A percentile compares a stretch with the other conserved stretches of the same genome.
Conservation (phyloP, 53 echinoderm and acorn worm genomes). For the Temnopleurus reevesii region DNA sequence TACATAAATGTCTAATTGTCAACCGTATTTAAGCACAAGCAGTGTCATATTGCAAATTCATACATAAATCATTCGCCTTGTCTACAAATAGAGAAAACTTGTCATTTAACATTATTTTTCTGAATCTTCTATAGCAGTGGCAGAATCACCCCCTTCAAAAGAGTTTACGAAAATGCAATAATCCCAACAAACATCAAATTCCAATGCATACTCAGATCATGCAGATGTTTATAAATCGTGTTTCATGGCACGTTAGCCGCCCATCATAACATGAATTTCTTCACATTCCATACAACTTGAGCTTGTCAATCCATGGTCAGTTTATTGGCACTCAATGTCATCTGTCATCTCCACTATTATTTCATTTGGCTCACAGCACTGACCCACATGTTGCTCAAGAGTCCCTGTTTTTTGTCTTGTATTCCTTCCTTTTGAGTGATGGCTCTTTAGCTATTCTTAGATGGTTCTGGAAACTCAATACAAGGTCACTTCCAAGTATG, state of each 20-base stretch:
- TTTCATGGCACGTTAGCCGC: not conserved
- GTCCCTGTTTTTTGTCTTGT: not conserved
- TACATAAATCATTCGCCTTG: too few relatives aligned
- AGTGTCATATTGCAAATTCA: too few relatives aligned
- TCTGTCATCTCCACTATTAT: constrained; percentile 32
- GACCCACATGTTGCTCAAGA: constrained; percentile 12
- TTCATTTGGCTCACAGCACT: constrained; percentile 25
- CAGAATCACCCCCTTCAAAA: too few relatives aligned
- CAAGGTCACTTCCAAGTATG: not conserved
- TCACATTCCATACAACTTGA: not conserved
- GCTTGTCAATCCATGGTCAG: constrained; percentile 33
- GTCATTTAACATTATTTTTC: not conserved
- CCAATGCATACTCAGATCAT: too few relatives aligned
- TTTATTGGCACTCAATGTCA: constrained; percentile 33
- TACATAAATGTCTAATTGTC: too few relatives aligned
- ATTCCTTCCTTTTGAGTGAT: not conserved
- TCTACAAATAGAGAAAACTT: too few relatives aligned
- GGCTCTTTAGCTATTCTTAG: not conserved
- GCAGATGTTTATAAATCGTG: too few relatives aligned
- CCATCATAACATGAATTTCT: not conserved
- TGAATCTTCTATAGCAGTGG: not conserved
- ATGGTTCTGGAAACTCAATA: not conserved
- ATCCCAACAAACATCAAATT: too few relatives aligned
- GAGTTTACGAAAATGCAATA: too few relatives aligned
- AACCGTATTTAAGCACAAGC: too few relatives aligned